Conservation (phyloP, 2,113 vertebrate species). For the Hylia prasina region DNA sequence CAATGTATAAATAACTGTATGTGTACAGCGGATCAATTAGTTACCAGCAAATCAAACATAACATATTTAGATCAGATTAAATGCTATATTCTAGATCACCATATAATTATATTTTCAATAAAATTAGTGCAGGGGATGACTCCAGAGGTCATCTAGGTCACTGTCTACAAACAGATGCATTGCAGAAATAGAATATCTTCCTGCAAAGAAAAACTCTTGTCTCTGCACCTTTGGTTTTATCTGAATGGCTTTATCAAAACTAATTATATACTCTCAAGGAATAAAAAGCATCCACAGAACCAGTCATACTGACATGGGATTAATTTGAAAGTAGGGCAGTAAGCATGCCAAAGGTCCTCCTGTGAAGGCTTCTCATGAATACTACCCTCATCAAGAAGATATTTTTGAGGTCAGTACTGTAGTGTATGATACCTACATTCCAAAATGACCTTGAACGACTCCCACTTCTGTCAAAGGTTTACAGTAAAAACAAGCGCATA, state of each 20-base stretch:
- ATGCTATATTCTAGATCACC: background rate
- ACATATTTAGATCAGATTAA: slow-evolving; percentile 2
- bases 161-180: slow-evolving; percentile 44
- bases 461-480: slow-evolving; percentile 36
- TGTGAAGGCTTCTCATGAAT: slow-evolving; percentile 55
- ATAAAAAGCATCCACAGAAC: slow-evolving; percentile 60
- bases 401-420: slow-evolving; percentile 40
- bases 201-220: slow-evolving; percentile 23
- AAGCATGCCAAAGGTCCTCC: slow-evolving; percentile 51
- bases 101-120: background rate
- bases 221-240: slow-evolving; percentile 46
- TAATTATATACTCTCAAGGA: slow-evolving; percentile 65
- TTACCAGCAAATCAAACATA: slow-evolving; percentile 41
- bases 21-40: slow-evolving; percentile 33
- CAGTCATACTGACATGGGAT: slow-evolving; percentile 54
- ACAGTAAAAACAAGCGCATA: background rate
- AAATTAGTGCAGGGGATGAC: background rate
- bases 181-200: background rate
- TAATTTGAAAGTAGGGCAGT: slow-evolving; percentile 60
- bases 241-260: slow-evolving; percentile 55
- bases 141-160: background rate
- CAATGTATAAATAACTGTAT: slow-evolving; percentile 25
- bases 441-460: slow-evolving; percentile 58
- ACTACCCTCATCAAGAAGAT: slow-evolving; percentile 54
- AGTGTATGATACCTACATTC: slow-evolving; percentile 49